Percentiles rank a stretch among this genome's conserved stretches.
phyloP scores from a whole-genome alignment of 2,888 invertebrate genomes.

The Eupeodes latifasciatus region DNA sequence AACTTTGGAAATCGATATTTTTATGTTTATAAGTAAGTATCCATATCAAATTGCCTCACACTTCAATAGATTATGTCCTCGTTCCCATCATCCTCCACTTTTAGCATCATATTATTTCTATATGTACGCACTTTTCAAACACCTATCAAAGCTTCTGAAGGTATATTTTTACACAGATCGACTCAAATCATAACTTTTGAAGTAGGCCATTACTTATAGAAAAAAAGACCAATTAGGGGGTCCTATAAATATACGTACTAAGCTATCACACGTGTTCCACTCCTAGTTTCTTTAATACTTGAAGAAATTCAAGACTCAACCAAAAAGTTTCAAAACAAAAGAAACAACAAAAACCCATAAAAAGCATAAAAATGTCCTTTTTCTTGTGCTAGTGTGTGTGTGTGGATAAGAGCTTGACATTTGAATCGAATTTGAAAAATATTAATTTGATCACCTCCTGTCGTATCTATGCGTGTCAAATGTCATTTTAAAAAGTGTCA shows the following conservation, averaged over 20 bases:
- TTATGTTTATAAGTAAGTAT: constrained; percentile 4
- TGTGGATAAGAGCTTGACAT: constrained; percentile 17
- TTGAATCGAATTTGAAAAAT: constrained; percentile 44
- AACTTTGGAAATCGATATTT: constrained; percentile 16
- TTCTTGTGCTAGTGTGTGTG: no score
- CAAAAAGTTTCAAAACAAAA: neutral
- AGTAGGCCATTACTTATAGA: constrained; percentile 33
- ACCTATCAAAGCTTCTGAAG: no score
- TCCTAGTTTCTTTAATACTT: neutral
- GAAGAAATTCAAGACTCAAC: neutral
- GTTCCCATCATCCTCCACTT: neutral
- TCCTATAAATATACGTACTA: constrained; percentile 26
- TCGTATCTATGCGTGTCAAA: constrained; percentile 47
- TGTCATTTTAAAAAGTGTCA: constrained; percentile 60
- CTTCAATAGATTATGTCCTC: neutral
- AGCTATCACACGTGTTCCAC: constrained; percentile 44
- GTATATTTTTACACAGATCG: neutral
- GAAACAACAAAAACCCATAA: no score
- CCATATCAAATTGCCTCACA: constrained; percentile 33
- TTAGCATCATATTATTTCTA: no score
- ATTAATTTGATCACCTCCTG: constrained; percentile 60
- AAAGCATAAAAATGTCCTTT: neutral
- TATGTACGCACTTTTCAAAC: no score
- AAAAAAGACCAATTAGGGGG: constrained; percentile 44
- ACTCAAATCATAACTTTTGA: constrained; percentile 52